phyloP scores from a whole-genome alignment of 2,113 vertebrate species.

The Malurus cyaneus region DNA sequence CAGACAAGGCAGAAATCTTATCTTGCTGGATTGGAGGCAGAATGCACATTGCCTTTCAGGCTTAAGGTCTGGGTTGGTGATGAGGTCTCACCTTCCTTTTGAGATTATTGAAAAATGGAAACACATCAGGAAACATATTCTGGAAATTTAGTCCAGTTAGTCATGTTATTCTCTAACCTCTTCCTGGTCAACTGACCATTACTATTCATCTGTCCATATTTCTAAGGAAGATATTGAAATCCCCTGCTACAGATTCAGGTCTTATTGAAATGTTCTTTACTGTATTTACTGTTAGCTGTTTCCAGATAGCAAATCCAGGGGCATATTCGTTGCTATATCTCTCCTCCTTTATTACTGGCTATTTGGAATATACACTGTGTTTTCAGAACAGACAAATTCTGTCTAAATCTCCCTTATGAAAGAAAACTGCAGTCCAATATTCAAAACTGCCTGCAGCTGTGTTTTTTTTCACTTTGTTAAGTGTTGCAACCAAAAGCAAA shows the following conservation, averaged over 20 bases:
- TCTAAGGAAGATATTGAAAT: not conserved
- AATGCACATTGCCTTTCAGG: not conserved
- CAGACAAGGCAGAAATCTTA: not conserved
- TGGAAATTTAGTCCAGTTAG: not conserved
- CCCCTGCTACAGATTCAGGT: not conserved
- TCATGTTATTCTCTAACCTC: not conserved
- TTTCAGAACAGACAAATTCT: not conserved
- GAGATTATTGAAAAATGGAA: not conserved
- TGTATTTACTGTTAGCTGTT: not conserved
- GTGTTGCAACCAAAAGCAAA: not conserved
- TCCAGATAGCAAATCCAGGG: not conserved
- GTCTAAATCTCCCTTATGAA: not conserved
- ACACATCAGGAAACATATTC: not conserved
- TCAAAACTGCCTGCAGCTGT: not conserved
- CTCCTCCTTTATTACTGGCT: not conserved
- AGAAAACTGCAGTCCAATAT: not conserved
- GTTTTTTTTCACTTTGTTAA: not conserved
- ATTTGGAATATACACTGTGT: not conserved
- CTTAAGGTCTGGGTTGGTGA: not conserved
- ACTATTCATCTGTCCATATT: not conserved
- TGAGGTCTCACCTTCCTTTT: not conserved
- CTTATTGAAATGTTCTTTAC: not conserved
- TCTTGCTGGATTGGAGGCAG: not conserved
- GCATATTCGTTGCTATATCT: not conserved
- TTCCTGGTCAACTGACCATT: not conserved